phyloP scores from a whole-genome alignment of 2,888 invertebrate genomes.

The Odontocolon sp. region DNA sequence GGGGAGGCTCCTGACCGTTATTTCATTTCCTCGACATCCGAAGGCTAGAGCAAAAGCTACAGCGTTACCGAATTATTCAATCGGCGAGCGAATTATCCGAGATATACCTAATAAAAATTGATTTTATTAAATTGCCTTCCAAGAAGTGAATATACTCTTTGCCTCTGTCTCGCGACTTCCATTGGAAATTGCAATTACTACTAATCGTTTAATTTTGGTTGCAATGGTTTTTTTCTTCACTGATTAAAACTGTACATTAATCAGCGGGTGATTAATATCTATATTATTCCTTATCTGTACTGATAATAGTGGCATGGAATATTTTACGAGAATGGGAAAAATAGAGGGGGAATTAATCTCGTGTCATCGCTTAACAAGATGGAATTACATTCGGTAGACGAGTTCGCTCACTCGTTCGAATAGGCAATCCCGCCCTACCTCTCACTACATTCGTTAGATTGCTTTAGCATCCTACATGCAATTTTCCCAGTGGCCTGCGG shows the following conservation, averaged over 20 bases:
- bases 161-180: no score
- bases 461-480: conserved; percentile 42
- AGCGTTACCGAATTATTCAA: conserved; percentile 33
- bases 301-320: background rate
- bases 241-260: no score
- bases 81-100: conserved; percentile 9
- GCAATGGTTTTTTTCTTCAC: no score
- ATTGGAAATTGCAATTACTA: background rate
- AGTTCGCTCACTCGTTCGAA: background rate
- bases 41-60: no score
- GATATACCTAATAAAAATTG: no score
- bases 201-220: background rate
- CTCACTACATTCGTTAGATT: conserved; percentile 22
- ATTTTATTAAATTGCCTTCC: no score
- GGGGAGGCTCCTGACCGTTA: background rate
- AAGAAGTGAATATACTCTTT: no score
- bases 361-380: conserved; percentile 18
- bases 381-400: conserved; percentile 28
- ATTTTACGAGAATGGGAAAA: background rate
- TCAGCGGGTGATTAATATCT: no score
- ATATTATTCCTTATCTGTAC: no score
- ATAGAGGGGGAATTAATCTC: background rate
- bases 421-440: no score
- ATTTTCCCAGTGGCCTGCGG: conserved; percentile 35
- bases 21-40: background rate